phyloP scores from a whole-genome alignment of 2,888 invertebrate species.

The Melanostoma mellinum region DNA sequence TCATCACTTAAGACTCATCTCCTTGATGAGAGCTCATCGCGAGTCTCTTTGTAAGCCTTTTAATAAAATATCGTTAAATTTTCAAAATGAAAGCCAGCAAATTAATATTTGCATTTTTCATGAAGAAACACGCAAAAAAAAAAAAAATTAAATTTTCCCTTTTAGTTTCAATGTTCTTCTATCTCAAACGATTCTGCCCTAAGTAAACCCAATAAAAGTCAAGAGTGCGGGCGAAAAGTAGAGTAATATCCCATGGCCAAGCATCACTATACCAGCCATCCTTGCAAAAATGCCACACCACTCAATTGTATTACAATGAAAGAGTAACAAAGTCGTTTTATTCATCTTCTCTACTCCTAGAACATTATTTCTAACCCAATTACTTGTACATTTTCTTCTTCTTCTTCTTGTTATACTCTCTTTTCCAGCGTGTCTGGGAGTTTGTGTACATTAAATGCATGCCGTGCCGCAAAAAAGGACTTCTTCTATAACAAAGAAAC shows the following conservation, averaged over 20 bases:
- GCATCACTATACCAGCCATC: neutral
- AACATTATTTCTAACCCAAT: conserved; percentile 65
- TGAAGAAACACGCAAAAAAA: conserved; percentile 13
- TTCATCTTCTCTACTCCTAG: conserved; percentile 16
- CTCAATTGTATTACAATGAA: conserved; percentile 63
- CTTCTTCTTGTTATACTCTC: too few species aligned
- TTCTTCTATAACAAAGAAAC: conserved; percentile 14
- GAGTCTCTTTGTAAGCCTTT: too few species aligned
- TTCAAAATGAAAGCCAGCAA: conserved; percentile 40
- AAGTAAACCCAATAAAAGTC: conserved; percentile 37
- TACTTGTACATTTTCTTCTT: conserved; percentile 59
- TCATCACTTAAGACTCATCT: too few species aligned
- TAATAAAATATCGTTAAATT: conserved; percentile 14
- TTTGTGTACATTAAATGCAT: conserved; percentile 67
- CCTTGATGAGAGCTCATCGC: too few species aligned
- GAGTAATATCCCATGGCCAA: neutral
- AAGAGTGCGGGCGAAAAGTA: conserved; percentile 3
- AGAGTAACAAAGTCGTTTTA: conserved; percentile 51
- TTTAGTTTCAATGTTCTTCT: conserved; percentile 16
- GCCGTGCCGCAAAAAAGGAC: conserved; percentile 29
- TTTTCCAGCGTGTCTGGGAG: neutral
- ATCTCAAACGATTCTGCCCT: conserved; percentile 16
- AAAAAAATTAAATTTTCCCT: conserved; percentile 44
- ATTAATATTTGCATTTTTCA: conserved; percentile 59
- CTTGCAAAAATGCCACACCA: neutral